Evolutionary conservation across 2,113 vertebrate species (phyloP), one percentile per base, ranked within the genome.

Genomic region (Tragelaphus scriptus): DNA sequence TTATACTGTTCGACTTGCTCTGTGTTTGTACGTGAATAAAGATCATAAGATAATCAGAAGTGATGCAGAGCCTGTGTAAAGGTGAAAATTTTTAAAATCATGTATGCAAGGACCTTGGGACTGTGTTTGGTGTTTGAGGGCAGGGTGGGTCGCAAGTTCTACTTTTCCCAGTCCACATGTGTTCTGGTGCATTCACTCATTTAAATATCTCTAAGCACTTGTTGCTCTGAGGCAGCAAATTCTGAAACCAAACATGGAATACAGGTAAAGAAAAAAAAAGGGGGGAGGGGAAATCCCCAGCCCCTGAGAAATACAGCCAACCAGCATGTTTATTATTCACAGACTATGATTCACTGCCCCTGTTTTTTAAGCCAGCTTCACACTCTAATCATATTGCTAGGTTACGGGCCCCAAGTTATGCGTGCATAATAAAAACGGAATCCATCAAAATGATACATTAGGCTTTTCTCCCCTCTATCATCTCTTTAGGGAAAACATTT

Each of bases 341-440:
- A 89, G 97, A 47, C 68, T 92, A 77, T 96, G 98, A 98, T 97
- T 98, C 98, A 98, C 40, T 12, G 40, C n/a, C 51, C 97, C 63
- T 95, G 84, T 95, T 98, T 97, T 97, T 96, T 96, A 97, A 98
- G 97, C 97, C 94, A 95, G 87, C 93, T 82, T 95, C 93, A 96
- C 88, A 58, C 93, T 97, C 95, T 97, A 97, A 98, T 97, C 97
- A 98, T 86, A 98, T 91, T 98, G 97, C 98, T 98, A 98, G 97
- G 96, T 98, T 97, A 97, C 92, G 97, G 95, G 90, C 53, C 97
- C 96, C 85, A 51, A 94, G 85, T 97, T 97, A 96, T 89, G 86
- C 40, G n/a, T 59, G 88, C 95, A 88, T 82, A 94, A 95, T 53
- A 96, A 98, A 98, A 98, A 95, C 85, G 53, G 58, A 98, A 56